Evolutionary conservation across 2,113 vertebrate genomes (phyloP), one percentile per base, ranked within the genome.

Genomic region (Neodontobutis hainanensis): DNA sequence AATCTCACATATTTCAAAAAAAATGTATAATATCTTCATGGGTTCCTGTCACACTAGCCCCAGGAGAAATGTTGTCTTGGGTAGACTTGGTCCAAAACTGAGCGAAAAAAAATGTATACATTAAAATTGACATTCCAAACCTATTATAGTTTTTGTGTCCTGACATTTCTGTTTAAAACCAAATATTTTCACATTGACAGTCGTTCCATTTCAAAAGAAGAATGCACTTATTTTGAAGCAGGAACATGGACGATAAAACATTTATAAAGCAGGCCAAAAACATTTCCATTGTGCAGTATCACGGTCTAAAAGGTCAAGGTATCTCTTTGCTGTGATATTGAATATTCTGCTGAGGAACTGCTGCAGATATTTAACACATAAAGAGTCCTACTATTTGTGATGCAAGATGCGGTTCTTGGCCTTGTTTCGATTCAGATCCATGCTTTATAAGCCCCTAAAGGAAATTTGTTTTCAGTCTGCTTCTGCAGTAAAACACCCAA

Each of bases 401-500:
- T 72, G 61, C 74, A 55, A 62, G 32, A 5, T 42, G 62, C 65
- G 67, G 46, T 65, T 48, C 47, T 36, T 65, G 63, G 45, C 63
- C 74, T 76, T 68, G 68, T 78, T 78, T 68, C 65, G 51, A 50
- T 75, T 75, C 40, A 68, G 38, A 45, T 45, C 60, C 59, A 64
- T 55, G 71, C 70, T 74, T 85, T 77, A 79, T 55, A 63, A 62
- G 19, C 69, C 70, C 70, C 57, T 43, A 32, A 71, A 63, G 74
- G 57, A 79, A 69, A 79, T 85, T 77, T 77, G 72, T 69, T 79
- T 77, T 70, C 67, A 61, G 56, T 61, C 70, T 42, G 62, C 15
- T 63, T 70, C 50, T 62, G 74, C 63, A 68, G 59, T 81, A 69
- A 82, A 82, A 78, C 63, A 68, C 63, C 59, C 68, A 80, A 78